Percentiles rank a stretch among this genome's conserved stretches.
phyloP scores from a whole-genome alignment of 2,888 invertebrate species.

The Drosophila paracracens region DNA sequence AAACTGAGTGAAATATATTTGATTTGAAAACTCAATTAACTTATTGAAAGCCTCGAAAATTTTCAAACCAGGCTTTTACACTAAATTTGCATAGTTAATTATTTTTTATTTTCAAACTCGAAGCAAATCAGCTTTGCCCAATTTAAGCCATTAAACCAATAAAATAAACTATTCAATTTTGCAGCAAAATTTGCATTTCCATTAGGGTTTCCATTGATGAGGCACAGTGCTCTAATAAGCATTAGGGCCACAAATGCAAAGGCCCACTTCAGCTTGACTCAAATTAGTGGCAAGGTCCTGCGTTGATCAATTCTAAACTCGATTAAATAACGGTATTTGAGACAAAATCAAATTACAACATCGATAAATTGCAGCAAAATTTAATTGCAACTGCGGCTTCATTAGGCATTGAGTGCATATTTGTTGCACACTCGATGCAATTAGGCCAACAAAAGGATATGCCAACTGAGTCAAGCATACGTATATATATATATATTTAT shows the following conservation, averaged over 20 bases:
- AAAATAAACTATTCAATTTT: neutral
- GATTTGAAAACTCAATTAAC: neutral
- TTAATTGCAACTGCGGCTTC: conserved; percentile 49
- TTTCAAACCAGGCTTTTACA: accelerated
- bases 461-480: conserved; percentile 42
- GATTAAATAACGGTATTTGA: conserved; percentile 34
- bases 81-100: neutral
- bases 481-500: neutral
- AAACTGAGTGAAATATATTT: neutral
- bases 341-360: conserved; percentile 47
- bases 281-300: conserved; percentile 3
- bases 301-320: conserved; percentile 17
- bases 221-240: neutral
- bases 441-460: conserved; percentile 50
- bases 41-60: neutral
- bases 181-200: neutral
- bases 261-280: conserved; percentile 3
- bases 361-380: conserved; percentile 18
- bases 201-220: neutral
- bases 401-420: conserved; percentile 52
- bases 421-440: conserved; percentile 56
- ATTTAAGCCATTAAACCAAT: neutral
- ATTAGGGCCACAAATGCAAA: neutral
- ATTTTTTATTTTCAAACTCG: neutral
- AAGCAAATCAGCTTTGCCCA: neutral